These are phyloP conservation scores for Elmis aenea DNA, from an alignment of 2,888 invertebrate genomes.

Conservation along the genomic window DNA sequence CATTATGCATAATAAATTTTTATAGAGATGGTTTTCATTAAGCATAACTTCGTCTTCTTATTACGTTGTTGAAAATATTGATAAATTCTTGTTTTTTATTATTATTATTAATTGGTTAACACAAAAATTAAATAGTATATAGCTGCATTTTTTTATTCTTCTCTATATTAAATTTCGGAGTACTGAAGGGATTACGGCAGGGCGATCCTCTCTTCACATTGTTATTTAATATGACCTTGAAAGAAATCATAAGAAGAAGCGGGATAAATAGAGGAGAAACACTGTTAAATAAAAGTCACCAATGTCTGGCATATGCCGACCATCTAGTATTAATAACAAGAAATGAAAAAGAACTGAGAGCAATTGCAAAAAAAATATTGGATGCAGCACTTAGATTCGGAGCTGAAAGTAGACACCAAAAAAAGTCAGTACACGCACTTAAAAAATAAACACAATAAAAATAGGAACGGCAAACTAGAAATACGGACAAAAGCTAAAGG, in stretches of 20 bases:
- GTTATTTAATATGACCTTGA: slow-evolving; percentile 5
- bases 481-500: not conserved
- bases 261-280: slow-evolving; percentile 3
- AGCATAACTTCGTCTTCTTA: too few species aligned
- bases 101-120: too few species aligned
- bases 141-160: too few species aligned
- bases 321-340: slow-evolving; percentile 1
- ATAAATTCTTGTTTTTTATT: too few species aligned
- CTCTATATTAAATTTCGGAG: slow-evolving; percentile 6
- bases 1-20: too few species aligned
- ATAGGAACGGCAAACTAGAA: too few species aligned
- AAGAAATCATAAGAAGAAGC: slow-evolving; percentile 2
- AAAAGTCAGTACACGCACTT: slow-evolving; percentile 8
- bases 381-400: slow-evolving; percentile 1
- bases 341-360: too few species aligned
- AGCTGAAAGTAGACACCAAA: slow-evolving; percentile 3
- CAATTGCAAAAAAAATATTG: not conserved
- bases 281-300: slow-evolving; percentile 4
- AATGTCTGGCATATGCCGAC: slow-evolving; percentile 6
- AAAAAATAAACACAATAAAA: slow-evolving; percentile 3
- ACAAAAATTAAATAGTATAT: too few species aligned
- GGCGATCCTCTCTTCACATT: slow-evolving; percentile 2
- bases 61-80: too few species aligned
- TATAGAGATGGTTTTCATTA: too few species aligned
- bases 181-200: not conserved